Percentiles rank a stretch among this genome's conserved stretches.
phyloP scores from a whole-genome alignment of 2,113 vertebrate species.

The Otis tarda region DNA sequence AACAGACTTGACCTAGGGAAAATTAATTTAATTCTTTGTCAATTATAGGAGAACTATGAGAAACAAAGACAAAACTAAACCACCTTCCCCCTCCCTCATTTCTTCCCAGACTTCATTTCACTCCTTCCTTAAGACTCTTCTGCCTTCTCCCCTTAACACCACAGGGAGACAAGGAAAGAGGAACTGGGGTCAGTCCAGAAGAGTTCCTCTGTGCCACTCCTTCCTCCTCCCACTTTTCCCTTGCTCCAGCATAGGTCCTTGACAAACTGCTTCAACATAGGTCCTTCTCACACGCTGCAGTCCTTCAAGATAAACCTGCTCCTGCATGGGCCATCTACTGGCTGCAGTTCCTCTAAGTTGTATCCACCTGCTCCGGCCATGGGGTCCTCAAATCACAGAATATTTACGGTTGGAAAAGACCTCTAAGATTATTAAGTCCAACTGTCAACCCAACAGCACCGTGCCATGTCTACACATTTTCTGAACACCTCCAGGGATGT shows the following conservation, averaged over 20 bases:
- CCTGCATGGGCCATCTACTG: not conserved
- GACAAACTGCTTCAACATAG: no score
- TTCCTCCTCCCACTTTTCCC: not conserved
- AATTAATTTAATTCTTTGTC: not conserved
- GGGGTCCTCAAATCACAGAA: not conserved
- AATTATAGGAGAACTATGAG: not conserved
- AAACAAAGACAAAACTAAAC: not conserved
- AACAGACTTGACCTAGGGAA: not conserved
- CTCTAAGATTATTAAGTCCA: no score
- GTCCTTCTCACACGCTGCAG: not conserved
- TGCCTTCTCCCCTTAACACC: not conserved
- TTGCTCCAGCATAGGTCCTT: not conserved
- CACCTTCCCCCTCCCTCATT: not conserved
- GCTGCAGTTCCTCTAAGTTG: not conserved
- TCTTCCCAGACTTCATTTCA: not conserved
- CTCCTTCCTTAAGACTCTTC: not conserved
- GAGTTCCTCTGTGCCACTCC: not conserved
- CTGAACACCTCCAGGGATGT: no score
- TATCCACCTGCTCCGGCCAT: rapidly evolving
- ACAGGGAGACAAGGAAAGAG: not conserved
- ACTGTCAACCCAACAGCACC: no score
- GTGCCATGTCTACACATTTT: no score
- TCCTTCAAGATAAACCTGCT: not conserved
- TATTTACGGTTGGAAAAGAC: no score
- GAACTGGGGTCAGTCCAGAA: not conserved